Percentiles rank a stretch among this genome's conserved stretches.
phyloP scores from a whole-genome alignment of 2,888 invertebrate genomes.

The Cantharis flavilabris region DNA sequence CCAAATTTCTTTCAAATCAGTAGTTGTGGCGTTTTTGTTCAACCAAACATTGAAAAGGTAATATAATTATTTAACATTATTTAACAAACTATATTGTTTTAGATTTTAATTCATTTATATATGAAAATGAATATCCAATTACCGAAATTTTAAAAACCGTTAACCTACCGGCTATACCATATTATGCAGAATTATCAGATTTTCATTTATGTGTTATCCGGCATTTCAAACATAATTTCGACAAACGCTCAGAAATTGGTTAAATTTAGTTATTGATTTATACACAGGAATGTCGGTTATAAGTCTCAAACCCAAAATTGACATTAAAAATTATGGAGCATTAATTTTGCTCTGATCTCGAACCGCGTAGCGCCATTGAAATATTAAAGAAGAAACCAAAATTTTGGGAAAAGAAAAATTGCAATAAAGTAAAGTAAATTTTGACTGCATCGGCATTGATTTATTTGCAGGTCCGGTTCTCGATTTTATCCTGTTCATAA shows the following conservation, averaged over 20 bases:
- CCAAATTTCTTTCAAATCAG: too few relatives aligned
- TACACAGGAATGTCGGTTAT: background rate
- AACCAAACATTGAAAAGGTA: too few relatives aligned
- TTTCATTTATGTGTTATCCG: background rate
- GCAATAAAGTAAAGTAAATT: background rate
- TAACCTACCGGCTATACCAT: background rate
- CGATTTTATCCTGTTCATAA: background rate
- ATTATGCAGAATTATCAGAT: background rate
- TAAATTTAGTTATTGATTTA: background rate
- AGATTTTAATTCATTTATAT: background rate
- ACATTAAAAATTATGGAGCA: background rate
- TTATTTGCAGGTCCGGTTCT: background rate
- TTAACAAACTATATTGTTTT: background rate
- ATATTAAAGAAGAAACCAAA: too few relatives aligned
- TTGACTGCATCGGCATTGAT: background rate
- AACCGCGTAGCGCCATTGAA: background rate
- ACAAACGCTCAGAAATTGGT: background rate
- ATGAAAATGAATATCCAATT: background rate
- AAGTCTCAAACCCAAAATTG: background rate
- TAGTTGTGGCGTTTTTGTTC: too few relatives aligned
- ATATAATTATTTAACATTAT: too few relatives aligned
- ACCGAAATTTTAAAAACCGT: background rate
- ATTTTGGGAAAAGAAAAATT: background rate
- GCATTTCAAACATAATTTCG: background rate
- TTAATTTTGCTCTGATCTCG: background rate